These are phyloP conservation scores for Acleris laterana DNA, from an alignment of 2,888 invertebrate genomes.

Conservation along the genomic window DNA sequence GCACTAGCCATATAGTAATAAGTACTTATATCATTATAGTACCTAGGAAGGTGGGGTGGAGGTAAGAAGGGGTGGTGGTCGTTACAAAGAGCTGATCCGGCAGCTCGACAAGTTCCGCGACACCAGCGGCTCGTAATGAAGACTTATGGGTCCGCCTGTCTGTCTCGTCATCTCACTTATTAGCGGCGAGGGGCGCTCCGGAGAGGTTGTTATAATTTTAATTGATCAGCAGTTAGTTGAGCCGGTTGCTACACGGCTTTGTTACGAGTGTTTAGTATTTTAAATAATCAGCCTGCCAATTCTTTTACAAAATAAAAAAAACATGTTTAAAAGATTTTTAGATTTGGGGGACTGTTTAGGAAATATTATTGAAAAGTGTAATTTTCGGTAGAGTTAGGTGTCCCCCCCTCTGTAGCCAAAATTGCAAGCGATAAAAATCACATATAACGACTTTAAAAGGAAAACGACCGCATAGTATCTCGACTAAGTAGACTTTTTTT, in stretches of 20 bases:
- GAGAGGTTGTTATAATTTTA: slow-evolving; percentile 29
- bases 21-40: too few relatives aligned
- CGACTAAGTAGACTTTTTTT: too few relatives aligned
- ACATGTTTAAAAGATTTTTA: too few relatives aligned
- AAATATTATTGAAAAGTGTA: too few relatives aligned
- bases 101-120: slow-evolving; percentile 67
- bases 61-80: slow-evolving; percentile 37
- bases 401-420: too few relatives aligned
- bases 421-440: too few relatives aligned
- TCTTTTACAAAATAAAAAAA: too few relatives aligned
- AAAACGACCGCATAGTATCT: too few relatives aligned
- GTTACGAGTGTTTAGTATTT: not conserved
- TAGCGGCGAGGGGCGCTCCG: slow-evolving; percentile 41
- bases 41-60: slow-evolving; percentile 9
- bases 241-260: not conserved
- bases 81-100: slow-evolving; percentile 52
- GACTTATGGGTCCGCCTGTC: slow-evolving; percentile 77
- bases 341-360: too few relatives aligned
- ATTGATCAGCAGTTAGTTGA: slow-evolving; percentile 26
- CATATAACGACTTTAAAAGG: too few relatives aligned
- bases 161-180: slow-evolving; percentile 60
- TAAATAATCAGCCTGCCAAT: not conserved
- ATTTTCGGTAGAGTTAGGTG: too few relatives aligned
- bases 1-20: too few relatives aligned
- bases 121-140: slow-evolving; percentile 73